Evolutionary conservation across 2,888 invertebrate genomes (phyloP).

Genomic region (Drosophila cognata): DNA sequence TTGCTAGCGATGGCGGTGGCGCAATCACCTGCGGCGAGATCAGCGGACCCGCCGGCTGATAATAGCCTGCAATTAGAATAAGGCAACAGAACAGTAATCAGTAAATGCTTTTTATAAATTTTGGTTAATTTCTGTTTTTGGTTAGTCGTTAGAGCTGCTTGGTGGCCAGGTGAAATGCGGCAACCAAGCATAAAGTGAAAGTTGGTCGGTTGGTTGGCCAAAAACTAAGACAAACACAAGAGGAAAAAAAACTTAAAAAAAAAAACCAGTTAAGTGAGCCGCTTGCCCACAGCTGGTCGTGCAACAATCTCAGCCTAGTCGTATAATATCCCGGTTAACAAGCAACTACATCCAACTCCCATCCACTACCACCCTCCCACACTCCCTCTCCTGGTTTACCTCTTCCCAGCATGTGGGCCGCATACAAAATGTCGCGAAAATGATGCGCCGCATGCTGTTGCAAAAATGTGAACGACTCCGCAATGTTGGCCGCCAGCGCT

Average conservation of each 20-base stretch:
- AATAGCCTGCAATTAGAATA: slow-evolving; percentile 89
- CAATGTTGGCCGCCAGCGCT: slow-evolving; percentile 83
- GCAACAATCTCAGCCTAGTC: slow-evolving; percentile 54
- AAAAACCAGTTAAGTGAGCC: slow-evolving; percentile 67
- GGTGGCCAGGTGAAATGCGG: slow-evolving; percentile 62
- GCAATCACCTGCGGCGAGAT: slow-evolving; percentile 89
- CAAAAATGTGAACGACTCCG: slow-evolving; percentile 85
- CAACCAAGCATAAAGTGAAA: slow-evolving; percentile 74
- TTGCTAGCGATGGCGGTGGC: slow-evolving; percentile 67
- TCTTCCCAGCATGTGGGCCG: slow-evolving; percentile 88
- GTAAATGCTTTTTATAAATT: not conserved
- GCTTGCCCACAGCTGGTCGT: slow-evolving; percentile 68
- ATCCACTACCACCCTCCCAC: not conserved
- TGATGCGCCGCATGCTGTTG: slow-evolving; percentile 85
- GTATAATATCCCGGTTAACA: slow-evolving; percentile 27
- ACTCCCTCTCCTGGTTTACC: slow-evolving; percentile 84
- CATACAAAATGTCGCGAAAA: slow-evolving; percentile 88
- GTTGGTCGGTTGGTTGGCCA: slow-evolving; percentile 59
- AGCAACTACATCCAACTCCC: not conserved
- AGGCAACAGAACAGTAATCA: slow-evolving; percentile 14
- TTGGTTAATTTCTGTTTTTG: not conserved
- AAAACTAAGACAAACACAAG: slow-evolving; percentile 41
- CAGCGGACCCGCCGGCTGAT: slow-evolving; percentile 96
- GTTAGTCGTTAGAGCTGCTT: slow-evolving; percentile 1
- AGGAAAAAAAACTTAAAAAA: slow-evolving; percentile 1